Base-by-base conservation (phyloP, 2,797 vertebrate genomes). In the Streptopelia turtur region DNA sequence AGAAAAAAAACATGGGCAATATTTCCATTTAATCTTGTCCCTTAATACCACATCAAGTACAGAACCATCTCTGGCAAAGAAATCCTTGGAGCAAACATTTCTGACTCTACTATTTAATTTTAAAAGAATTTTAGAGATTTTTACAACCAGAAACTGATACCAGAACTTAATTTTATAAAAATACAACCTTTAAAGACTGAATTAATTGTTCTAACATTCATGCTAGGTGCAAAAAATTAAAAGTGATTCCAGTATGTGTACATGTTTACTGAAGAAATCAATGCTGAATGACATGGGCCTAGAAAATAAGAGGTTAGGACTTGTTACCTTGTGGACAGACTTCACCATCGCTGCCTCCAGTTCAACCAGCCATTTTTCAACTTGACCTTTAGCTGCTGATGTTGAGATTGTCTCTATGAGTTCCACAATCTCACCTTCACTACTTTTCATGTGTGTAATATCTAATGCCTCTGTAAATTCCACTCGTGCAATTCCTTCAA, bases 361-460 rank as follows among this genome's bases (percentile, higher is more conserved):
- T 94, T 99, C 98, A 81, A 98, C 93, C 43, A 99, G 96, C 99
- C 99, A 99, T 94, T 99, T 99, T 92, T 99, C 99, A 97, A 99
- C 99, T 91, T 99, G 99, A 45, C 99, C 99, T 82, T 98, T 98
- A 86, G 99, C 98, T 97, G 98, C 98, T 64, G 98, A 98, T 53
- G 98, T 99, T 22, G 98, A 99, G 95, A 99, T 99, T 79, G 95
- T 97, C 30, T 98, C 98, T 65, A 96, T 89, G n/a, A 99, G 98
- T 94, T 98, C 94, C 80, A 99, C 98, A 31, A 97, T 96, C 91
- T 99, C 99, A 17, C 98, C 98, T 97, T 99, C 99, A 8, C 98
- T 99, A 91, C 99, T 99, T 95, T 98, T 98, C 93, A 99, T 99
- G 94, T 99, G 98, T 45, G 98, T 99, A 89, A 99, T 99, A 92